Evolutionary conservation across 2,113 vertebrate genomes (phyloP), one percentile per base, ranked within the genome.

Genomic region (Apus apus): DNA sequence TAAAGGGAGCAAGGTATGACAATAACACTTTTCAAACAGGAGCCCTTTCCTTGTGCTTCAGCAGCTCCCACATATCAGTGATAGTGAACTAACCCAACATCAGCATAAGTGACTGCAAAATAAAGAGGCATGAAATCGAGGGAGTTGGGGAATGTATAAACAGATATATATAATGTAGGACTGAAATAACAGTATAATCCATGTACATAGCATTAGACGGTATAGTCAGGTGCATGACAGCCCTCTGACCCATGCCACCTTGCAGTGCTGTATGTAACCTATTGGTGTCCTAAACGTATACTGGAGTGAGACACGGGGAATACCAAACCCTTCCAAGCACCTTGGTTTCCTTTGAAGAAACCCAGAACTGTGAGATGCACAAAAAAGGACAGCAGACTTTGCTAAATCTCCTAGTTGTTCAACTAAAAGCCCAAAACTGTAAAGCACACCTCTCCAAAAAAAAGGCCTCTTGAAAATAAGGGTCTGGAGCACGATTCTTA

Each of bases 191-290:
- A 36, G 26, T 13, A 53, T 70, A 51, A 54, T 13, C 20, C 64
- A 67, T 8, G n/a, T 2, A 30, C 8, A 27, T 3, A 11, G 18
- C 22, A 85, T n/a, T 40, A 73, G 40, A 61, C 11, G 17, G 30
- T 43, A 1, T 15, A 45, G 29, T 9, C 64, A 36, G 32, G 48
- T 26, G n/a, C 74, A 72, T 1, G 0, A 0, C 0, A 66, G 27
- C 18, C 23, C 54, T 40, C 30, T 13, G 30, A 51, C 1, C 21
- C 45, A 46, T 15, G 6, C 18, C 61, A 38, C 3, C 17, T 25
- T n/a, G 30, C 40, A 77, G 83, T 8, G 25, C 18, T 30, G 4
- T 7, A 18, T 8, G 43, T 27, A 71, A 58, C 9, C 29, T 34
- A 36, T 22, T 5, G 48, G 36, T 1, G 3, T 34, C 54, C 26